phyloP scores from a whole-genome alignment of 2,888 invertebrate genomes.

The Pegoplata infirma region DNA sequence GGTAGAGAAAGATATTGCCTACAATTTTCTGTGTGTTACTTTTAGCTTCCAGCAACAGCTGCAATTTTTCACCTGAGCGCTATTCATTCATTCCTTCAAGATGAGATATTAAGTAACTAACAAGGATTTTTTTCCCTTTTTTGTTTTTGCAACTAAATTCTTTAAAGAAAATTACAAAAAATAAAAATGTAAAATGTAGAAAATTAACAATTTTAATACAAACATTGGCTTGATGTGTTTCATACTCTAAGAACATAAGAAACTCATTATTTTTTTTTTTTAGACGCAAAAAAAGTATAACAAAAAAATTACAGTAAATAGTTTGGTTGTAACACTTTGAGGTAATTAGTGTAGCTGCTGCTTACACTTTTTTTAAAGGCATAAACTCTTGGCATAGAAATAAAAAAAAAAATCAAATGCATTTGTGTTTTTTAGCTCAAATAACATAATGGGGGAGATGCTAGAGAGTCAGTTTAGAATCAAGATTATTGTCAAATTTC shows the following conservation, averaged over 20 bases:
- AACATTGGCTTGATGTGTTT: slow-evolving; percentile 61
- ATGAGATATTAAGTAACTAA: slow-evolving; percentile 69
- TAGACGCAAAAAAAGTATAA: background rate
- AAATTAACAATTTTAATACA: slow-evolving; percentile 76
- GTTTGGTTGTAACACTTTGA: slow-evolving; percentile 60
- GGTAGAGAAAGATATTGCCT: background rate
- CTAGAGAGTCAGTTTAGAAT: no score
- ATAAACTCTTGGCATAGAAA: slow-evolving; percentile 32
- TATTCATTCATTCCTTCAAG: slow-evolving; percentile 70
- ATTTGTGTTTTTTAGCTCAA: slow-evolving; percentile 25
- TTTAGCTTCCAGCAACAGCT: slow-evolving; percentile 69
- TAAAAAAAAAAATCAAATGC: no score
- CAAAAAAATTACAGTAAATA: slow-evolving; percentile 1
- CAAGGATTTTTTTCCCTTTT: slow-evolving; percentile 56
- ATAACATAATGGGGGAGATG: background rate
- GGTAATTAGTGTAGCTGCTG: slow-evolving; percentile 64
- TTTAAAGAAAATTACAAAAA: background rate
- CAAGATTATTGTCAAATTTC: no score
- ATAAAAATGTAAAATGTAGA: slow-evolving; percentile 44
- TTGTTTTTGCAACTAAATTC: slow-evolving; percentile 42
- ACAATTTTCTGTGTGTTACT: slow-evolving; percentile 26
- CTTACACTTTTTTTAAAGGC: slow-evolving; percentile 47
- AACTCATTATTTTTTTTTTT: slow-evolving; percentile 47
- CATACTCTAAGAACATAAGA: slow-evolving; percentile 31
- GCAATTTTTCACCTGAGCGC: slow-evolving; percentile 77